phyloP scores from a whole-genome alignment of 2,797 vertebrate species.

The Ctenopoma kingsleyae region DNA sequence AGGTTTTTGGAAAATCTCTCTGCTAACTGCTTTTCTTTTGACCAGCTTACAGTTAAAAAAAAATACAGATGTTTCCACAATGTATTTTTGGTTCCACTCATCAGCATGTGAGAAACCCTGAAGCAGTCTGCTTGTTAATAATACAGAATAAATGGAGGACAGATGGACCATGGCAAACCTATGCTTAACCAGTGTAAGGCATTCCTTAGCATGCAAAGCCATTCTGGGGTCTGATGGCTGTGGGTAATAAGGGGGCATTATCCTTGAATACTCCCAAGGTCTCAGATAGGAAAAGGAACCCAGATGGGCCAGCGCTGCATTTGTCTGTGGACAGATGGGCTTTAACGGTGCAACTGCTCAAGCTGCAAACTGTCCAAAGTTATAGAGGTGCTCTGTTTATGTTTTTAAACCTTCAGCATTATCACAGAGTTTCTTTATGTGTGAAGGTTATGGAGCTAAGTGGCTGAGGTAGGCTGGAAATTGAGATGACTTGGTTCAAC shows the following conservation, averaged over 20 bases:
- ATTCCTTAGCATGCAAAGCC: slow-evolving; percentile 53
- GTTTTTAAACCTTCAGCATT: slow-evolving; percentile 63
- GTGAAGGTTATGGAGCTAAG: slow-evolving; percentile 67
- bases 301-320: slow-evolving; percentile 64
- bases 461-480: background rate
- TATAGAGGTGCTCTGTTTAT: slow-evolving; percentile 57
- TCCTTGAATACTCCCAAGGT: slow-evolving; percentile 75
- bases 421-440: slow-evolving; percentile 46
- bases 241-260: slow-evolving; percentile 71
- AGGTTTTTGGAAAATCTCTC: background rate
- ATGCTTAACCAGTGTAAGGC: slow-evolving; percentile 42
- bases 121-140: slow-evolving; percentile 31
- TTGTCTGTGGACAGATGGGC: slow-evolving; percentile 75
- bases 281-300: slow-evolving; percentile 58
- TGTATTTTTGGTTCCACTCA: slow-evolving; percentile 9
- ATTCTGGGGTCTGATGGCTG: slow-evolving; percentile 58
- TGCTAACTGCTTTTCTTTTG: too few relatives aligned
- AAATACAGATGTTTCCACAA: background rate
- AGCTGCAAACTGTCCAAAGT: slow-evolving; percentile 70
- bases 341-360: slow-evolving; percentile 67
- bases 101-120: slow-evolving; percentile 19
- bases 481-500: background rate
- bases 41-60: too few relatives aligned
- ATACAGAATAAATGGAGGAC: slow-evolving; percentile 50
- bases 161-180: slow-evolving; percentile 36